These are phyloP conservation scores for Sebastes matsubarae DNA, from an alignment of 2,797 vertebrate genomes.

Conservation along the genomic window DNA sequence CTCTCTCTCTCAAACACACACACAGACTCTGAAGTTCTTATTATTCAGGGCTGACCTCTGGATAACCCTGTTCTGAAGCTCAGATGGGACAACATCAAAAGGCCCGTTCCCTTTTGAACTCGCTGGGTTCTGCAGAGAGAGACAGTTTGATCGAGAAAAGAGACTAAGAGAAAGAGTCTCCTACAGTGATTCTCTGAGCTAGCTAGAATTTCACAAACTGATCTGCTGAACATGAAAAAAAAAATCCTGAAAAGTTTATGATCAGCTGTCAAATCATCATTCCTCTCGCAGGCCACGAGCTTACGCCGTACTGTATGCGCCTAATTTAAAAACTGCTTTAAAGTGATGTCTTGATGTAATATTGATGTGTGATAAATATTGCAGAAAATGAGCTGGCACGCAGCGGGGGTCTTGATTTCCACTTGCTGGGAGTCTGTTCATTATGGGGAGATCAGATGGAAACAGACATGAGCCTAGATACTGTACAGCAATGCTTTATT, in stretches of 20 bases:
- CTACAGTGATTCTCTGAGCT: constrained; percentile 16
- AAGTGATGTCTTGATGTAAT: constrained; percentile 72
- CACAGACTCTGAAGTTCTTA: constrained; percentile 67
- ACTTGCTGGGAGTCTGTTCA: constrained; percentile 62
- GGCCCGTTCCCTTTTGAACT: constrained; percentile 79
- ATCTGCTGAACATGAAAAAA: constrained; percentile 13
- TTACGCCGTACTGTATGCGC: constrained; percentile 30
- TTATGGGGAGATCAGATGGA: constrained; percentile 78
- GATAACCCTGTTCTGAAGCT: constrained; percentile 76
- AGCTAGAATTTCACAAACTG: constrained; percentile 52
- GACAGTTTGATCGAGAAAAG: constrained; percentile 30
- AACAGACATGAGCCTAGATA: constrained; percentile 71
- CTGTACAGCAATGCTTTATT: constrained; percentile 55
- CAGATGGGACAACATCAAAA: constrained; percentile 81
- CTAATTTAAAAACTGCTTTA: constrained; percentile 63
- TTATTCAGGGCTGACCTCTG: constrained; percentile 78
- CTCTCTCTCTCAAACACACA: constrained; percentile 21
- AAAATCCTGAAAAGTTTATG: constrained; percentile 56
- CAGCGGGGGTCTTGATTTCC: constrained; percentile 60
- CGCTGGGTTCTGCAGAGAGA: constrained; percentile 67
- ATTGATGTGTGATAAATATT: constrained; percentile 79
- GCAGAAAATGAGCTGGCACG: constrained; percentile 57
- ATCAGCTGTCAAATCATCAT: constrained; percentile 54
- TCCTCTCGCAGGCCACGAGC: constrained; percentile 19
- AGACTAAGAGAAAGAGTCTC: constrained; percentile 30